Percentiles rank a stretch among this genome's conserved stretches.
phyloP scores from a whole-genome alignment of 1,140 invertebrate genomes.

The Eulimnadia texana region DNA sequence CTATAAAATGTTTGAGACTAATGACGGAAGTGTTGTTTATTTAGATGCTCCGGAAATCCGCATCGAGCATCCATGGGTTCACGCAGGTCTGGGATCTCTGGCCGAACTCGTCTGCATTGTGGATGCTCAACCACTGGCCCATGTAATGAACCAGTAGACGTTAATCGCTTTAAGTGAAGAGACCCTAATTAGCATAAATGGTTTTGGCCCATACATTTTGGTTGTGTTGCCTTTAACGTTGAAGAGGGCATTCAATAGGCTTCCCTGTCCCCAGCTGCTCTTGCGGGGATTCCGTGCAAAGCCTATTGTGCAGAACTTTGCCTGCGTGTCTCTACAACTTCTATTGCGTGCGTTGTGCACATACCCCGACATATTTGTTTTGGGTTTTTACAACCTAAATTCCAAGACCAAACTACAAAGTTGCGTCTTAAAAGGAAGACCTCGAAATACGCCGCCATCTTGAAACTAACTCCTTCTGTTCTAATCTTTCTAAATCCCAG shows the following conservation, averaged over 20 bases:
- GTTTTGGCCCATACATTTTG: neutral
- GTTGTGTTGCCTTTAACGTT: neutral
- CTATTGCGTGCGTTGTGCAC: neutral
- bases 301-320: neutral
- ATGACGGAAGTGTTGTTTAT: neutral
- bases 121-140: slow-evolving; percentile 7
- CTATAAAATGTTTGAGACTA: neutral
- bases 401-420: too few relatives aligned
- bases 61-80: slow-evolving; percentile 12
- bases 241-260: neutral
- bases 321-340: neutral
- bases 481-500: too few relatives aligned
- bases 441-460: too few relatives aligned
- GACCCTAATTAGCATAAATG: neutral
- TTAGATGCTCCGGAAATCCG: slow-evolving; percentile 12
- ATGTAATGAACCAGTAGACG: neutral
- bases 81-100: slow-evolving; percentile 8
- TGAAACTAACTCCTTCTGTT: too few relatives aligned
- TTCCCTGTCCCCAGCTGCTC: neutral
- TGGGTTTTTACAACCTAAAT: too few relatives aligned
- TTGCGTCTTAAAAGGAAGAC: too few relatives aligned
- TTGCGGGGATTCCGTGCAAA: neutral
- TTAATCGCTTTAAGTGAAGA: neutral
- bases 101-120: slow-evolving; percentile 11
- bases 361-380: too few relatives aligned